A percentile compares a stretch with the other conserved stretches of the same genome.
phyloP scores from a whole-genome alignment of 2,888 invertebrate genomes.

The Macrophya alboannulata region DNA sequence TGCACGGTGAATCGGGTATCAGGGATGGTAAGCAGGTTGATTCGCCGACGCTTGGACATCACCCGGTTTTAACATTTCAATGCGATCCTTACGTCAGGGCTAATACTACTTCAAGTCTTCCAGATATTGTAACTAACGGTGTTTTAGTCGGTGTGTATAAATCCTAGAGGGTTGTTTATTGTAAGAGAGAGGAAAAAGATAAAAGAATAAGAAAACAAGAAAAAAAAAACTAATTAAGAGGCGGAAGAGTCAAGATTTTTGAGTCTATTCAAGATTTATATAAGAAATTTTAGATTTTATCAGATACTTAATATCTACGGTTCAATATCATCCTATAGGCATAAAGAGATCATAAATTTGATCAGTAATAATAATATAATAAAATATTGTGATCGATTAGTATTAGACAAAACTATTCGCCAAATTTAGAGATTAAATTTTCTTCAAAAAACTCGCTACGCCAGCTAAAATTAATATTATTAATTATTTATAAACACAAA shows the following conservation, averaged over 20 bases:
- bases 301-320: too few relatives aligned
- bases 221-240: too few relatives aligned
- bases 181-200: neutral
- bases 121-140: conserved; percentile 79
- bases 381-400: too few relatives aligned
- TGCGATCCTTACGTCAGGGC: conserved; percentile 78
- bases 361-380: too few relatives aligned
- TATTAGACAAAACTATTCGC: too few relatives aligned
- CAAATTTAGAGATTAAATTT: too few relatives aligned
- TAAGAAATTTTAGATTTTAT: too few relatives aligned
- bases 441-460: too few relatives aligned
- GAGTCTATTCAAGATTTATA: too few relatives aligned
- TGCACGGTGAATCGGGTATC: conserved; percentile 62
- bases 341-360: too few relatives aligned
- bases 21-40: conserved; percentile 61
- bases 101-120: conserved; percentile 74
- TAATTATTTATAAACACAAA: too few relatives aligned
- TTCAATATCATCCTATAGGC: too few relatives aligned
- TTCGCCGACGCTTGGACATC: conserved; percentile 70
- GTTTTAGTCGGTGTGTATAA: conserved; percentile 78
- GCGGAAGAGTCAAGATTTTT: neutral
- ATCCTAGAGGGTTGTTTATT: conserved; percentile 59
- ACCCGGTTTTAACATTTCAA: conserved; percentile 77
- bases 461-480: neutral
- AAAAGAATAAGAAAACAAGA: neutral